A percentile compares a stretch with the other conserved stretches of the same genome.
phyloP scores from a whole-genome alignment of 92 coral and sea anemone genomes.

The Blastomussa wellsi region DNA sequence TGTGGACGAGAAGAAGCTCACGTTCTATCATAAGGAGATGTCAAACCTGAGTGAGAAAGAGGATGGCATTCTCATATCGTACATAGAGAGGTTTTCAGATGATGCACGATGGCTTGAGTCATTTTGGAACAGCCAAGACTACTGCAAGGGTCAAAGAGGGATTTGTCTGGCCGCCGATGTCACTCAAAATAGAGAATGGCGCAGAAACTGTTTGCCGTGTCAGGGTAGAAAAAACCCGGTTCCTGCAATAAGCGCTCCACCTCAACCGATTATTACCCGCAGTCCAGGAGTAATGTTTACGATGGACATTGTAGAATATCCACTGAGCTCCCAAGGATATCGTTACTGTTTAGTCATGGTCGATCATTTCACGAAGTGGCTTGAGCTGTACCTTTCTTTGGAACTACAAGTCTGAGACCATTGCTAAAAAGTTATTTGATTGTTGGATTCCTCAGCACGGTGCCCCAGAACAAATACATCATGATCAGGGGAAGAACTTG shows the following conservation, averaged over 20 bases:
- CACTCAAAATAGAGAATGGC: slow-evolving; percentile 24
- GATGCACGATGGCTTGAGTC: slow-evolving; percentile 56
- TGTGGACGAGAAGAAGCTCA: slow-evolving; percentile 47
- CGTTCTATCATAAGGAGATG: slow-evolving; percentile 27
- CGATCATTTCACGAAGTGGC: slow-evolving; percentile 39
- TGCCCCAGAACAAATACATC: too few relatives aligned
- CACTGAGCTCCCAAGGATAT: slow-evolving; percentile 18
- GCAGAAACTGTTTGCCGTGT: slow-evolving; percentile 3
- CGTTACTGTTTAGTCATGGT: slow-evolving; percentile 38
- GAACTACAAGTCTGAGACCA: slow-evolving; percentile 7
- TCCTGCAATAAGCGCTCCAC: slow-evolving; percentile 50
- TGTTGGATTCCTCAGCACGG: slow-evolving; percentile 44
- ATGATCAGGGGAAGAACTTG: too few relatives aligned
- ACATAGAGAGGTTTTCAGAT: slow-evolving; percentile 47
- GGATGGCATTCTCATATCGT: slow-evolving; percentile 34
- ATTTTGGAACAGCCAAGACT: slow-evolving; percentile 45
- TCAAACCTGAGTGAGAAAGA: slow-evolving; percentile 44
- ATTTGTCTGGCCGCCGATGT: slow-evolving; percentile 6
- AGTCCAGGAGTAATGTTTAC: slow-evolving; percentile 52
- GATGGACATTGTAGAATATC: slow-evolving; percentile 45
- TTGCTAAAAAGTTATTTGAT: slow-evolving; percentile 49
- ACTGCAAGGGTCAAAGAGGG: slow-evolving; percentile 4
- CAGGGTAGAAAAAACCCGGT: slow-evolving; percentile 30
- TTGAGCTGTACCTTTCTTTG: slow-evolving; percentile 1
- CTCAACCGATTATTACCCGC: slow-evolving; percentile 48